Evolutionary conservation across 1,140 invertebrate genomes (phyloP), one percentile per base, ranked within the genome.

Genomic region (Drosophila lacteicornis): DNA sequence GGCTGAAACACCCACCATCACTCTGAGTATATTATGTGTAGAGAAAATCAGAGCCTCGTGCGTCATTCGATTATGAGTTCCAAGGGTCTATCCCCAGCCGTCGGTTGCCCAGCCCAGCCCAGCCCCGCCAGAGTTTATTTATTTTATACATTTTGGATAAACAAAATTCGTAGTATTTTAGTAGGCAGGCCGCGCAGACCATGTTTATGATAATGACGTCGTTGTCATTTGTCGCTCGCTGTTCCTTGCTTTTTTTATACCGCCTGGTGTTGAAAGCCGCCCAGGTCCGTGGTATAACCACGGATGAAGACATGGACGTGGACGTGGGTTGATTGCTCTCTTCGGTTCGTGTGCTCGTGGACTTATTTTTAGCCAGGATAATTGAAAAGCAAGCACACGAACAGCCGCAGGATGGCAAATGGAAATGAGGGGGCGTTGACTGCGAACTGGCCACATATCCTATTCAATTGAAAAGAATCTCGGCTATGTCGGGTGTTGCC

Each of bases 51-150:
- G 65, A 78, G 59, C 40, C 65, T 79, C 84, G 84, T 87, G 84
- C 84, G 84, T 87, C 84, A 87, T 87, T 84, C 77, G 84, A 88
- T 84, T 88, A 83, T 83, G 84, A 83, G 49, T 80, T 62, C 66
- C 59, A 66, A 70, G 53, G 63, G 76, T 50, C 83, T 66, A 63
- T 76, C 75, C 58, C 58, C 49, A 58, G 45, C 50, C 42, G 15
- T 17, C 15, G 22, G 22, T 19, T 5, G 22, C 45, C 47, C 69
- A 36, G 36, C 51, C 51, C 51, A 55, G 30, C 51, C 51, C 51
- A 55, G 30, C 51, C 43, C 62, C 73, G 76, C 61, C 67, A 67
- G 66, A 50, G 50, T 67, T 70, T 50, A 81, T 81, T 80, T 80
- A 83, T 83, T 70, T 77, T 63, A 62, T 49, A 78, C 63, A 80